A percentile compares a stretch with the other conserved stretches of the same genome.
Conservation (phyloP, 1,140 invertebrate species). For the Brachionus koreanus region DNA sequence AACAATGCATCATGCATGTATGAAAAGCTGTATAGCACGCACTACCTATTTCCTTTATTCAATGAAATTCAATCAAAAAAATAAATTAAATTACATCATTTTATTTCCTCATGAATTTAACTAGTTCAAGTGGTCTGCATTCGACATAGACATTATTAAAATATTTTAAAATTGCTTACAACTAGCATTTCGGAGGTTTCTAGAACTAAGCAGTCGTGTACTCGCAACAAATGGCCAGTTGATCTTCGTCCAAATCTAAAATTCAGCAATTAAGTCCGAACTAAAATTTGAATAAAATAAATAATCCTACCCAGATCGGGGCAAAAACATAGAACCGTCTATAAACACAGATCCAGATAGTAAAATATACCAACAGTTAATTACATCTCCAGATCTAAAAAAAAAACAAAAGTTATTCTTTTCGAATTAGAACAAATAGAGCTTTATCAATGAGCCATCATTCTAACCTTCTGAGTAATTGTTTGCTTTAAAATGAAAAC, state of each 20-base stretch:
- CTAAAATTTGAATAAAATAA: conserved; percentile 19
- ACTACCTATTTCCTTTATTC: neutral
- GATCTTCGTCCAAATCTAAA: conserved; percentile 74
- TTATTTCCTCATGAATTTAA: neutral
- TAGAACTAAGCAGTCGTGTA: conserved; percentile 74
- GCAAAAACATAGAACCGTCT: conserved; percentile 78
- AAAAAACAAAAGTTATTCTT: neutral
- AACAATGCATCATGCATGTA: neutral
- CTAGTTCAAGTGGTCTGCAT: conserved; percentile 7
- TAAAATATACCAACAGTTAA: conserved; percentile 77
- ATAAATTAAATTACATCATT: neutral
- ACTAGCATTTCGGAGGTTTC: conserved; percentile 82
- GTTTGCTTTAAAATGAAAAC: neutral
- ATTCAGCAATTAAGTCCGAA: conserved; percentile 49
- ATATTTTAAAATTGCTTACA: conserved; percentile 60
- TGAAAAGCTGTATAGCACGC: neutral
- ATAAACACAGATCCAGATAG: conserved; percentile 82
- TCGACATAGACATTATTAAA: neutral
- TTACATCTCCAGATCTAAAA: conserved; percentile 73
- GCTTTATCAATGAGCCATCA: neutral
- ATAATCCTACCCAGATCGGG: conserved; percentile 70
- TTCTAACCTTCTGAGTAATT: neutral
- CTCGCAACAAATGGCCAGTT: conserved; percentile 63
- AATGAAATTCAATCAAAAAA: neutral
- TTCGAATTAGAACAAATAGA: conserved; percentile 46